Evolutionary conservation across 2,797 vertebrate species (phyloP).

Genomic region (Hippopotamyrus pictus): DNA sequence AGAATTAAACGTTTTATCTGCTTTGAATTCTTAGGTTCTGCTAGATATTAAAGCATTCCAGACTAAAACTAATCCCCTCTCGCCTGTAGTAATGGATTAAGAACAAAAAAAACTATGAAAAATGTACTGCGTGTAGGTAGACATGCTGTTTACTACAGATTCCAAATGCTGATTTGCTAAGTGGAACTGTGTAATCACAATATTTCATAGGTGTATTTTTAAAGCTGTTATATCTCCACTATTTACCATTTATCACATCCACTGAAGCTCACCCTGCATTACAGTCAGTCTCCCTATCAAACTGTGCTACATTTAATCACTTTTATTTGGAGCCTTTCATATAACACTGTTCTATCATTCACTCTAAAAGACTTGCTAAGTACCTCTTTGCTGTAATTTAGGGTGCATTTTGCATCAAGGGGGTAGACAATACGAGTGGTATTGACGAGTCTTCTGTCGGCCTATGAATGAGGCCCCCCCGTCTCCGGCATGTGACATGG

Average conservation of each 20-base stretch:
- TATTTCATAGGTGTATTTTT: background rate
- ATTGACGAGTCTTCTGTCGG: background rate
- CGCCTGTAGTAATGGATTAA: background rate
- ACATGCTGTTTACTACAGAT: background rate
- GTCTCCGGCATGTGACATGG: background rate
- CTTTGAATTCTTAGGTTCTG: background rate
- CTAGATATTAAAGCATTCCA: background rate
- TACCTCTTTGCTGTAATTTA: background rate
- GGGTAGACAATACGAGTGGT: background rate
- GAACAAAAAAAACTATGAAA: background rate
- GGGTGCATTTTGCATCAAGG: background rate
- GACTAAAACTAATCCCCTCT: background rate
- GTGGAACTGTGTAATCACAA: background rate
- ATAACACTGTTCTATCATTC: background rate
- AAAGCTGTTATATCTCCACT: background rate
- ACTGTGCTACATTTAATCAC: background rate
- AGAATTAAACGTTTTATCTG: background rate
- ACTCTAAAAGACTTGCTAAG: background rate
- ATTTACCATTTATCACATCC: background rate
- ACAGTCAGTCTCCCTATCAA: background rate
- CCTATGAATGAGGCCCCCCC: background rate
- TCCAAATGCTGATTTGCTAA: background rate
- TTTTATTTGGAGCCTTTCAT: background rate
- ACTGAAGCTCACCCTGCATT: background rate
- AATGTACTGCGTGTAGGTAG: background rate